A percentile compares a stretch with the other conserved stretches of the same genome.
These are phyloP conservation scores for Syngnathus acus DNA, from an alignment of 2,797 vertebrate species.

Conservation along the genomic window DNA sequence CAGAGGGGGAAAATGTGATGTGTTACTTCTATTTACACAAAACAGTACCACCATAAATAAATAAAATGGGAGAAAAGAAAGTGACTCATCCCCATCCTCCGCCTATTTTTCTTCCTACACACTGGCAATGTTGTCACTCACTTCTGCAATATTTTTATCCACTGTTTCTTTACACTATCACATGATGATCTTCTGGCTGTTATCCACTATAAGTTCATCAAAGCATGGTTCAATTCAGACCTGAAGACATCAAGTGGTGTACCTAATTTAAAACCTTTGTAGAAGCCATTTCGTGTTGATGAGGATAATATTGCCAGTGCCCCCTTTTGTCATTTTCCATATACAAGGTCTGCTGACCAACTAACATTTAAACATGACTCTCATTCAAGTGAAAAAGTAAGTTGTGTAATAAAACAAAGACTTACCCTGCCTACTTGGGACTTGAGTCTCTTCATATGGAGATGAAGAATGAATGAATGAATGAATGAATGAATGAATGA, in stretches of 20 bases:
- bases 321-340: too few species aligned
- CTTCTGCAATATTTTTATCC: conserved; percentile 1
- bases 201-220: background rate
- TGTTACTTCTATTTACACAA: background rate
- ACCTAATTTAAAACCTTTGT: background rate
- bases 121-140: background rate
- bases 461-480: too few species aligned
- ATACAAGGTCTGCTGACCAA: background rate
- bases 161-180: background rate
- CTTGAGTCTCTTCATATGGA: background rate
- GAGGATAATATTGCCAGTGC: background rate
- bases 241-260: background rate
- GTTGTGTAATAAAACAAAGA: background rate
- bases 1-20: background rate
- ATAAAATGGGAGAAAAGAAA: background rate
- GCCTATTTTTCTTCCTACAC: conserved; percentile 1
- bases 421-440: background rate
- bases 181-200: background rate
- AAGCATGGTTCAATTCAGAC: background rate
- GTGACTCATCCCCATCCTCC: conserved; percentile 4
- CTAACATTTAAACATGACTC: background rate
- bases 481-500: too few species aligned
- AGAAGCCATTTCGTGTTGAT: background rate
- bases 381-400: background rate
- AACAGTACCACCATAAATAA: background rate